These are phyloP conservation scores for Megalops atlanticus DNA, from an alignment of 2,113 vertebrate species.

Conservation along the genomic window DNA sequence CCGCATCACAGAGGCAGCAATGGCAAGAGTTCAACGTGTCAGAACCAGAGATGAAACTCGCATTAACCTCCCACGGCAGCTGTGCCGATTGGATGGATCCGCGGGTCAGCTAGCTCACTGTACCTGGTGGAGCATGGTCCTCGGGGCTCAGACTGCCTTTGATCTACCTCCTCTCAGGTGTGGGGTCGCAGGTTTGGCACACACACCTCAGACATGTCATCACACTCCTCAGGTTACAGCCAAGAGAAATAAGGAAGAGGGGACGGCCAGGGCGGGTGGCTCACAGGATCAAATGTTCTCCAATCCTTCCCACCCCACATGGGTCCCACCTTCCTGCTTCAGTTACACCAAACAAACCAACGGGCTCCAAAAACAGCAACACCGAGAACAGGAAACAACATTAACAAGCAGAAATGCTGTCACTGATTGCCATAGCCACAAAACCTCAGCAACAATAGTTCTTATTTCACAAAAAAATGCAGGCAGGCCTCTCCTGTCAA, in stretches of 20 bases:
- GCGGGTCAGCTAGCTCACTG: not conserved
- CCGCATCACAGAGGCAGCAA: too few species aligned
- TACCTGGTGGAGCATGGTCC: not conserved
- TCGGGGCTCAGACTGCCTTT: not conserved
- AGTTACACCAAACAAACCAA: not conserved
- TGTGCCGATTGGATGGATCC: not conserved
- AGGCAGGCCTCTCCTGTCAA: not conserved
- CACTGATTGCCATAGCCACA: too few species aligned
- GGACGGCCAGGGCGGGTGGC: not conserved
- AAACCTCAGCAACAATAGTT: not conserved
- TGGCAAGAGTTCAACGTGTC: too few species aligned
- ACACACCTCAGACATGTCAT: constrained; percentile 16
- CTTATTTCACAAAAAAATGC: not conserved
- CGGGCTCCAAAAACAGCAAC: not conserved
- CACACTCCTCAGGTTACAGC: constrained; percentile 13
- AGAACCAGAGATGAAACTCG: not conserved
- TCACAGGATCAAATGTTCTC: too few species aligned
- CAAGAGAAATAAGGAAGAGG: not conserved
- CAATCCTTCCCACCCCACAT: too few species aligned
- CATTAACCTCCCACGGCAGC: not conserved
- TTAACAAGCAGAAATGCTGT: too few species aligned
- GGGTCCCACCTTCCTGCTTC: too few species aligned
- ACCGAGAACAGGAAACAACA: not conserved
- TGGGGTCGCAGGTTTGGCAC: not conserved
- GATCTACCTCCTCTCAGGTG: not conserved